A percentile compares a stretch with the other conserved stretches of the same genome.
These are phyloP conservation scores for Incurvaria masculella DNA, from an alignment of 2,888 invertebrate genomes.

Conservation along the genomic window DNA sequence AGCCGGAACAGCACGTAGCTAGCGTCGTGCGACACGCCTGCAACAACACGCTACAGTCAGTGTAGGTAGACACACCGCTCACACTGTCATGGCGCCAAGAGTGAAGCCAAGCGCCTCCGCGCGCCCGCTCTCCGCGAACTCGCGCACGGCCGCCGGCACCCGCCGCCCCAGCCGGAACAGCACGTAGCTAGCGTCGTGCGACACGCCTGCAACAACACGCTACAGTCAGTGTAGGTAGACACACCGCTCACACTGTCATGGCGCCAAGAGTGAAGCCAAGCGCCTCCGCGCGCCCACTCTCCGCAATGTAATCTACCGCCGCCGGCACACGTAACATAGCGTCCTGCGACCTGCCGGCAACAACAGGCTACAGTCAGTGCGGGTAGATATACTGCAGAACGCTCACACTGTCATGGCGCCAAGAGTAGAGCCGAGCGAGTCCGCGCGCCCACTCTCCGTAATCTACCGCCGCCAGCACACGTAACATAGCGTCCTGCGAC, in stretches of 20 bases:
- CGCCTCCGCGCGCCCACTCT: conserved; percentile 53
- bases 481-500: conserved; percentile 75
- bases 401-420: conserved; percentile 82
- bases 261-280: conserved; percentile 74
- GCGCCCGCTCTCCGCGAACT: conserved; percentile 71
- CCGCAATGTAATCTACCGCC: conserved; percentile 85
- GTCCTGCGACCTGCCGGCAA: conserved; percentile 84
- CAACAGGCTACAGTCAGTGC: too few relatives aligned
- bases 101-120: conserved; percentile 62
- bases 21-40: conserved; percentile 87
- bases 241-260: conserved; percentile 78
- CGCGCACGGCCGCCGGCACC: conserved; percentile 72
- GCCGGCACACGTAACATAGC: conserved; percentile 67
- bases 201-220: conserved; percentile 65
- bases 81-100: conserved; percentile 77
- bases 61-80: too few relatives aligned
- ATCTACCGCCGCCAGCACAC: conserved; percentile 78
- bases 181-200: conserved; percentile 77
- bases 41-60: conserved; percentile 14
- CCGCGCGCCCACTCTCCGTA: conserved; percentile 63
- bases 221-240: too few relatives aligned
- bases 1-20: conserved; percentile 78
- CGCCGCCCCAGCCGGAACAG: conserved; percentile 78
- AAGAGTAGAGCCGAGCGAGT: conserved; percentile 63
- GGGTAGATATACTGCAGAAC: too few relatives aligned